These are phyloP conservation scores for Eupsilia transversa DNA, from an alignment of 2,888 invertebrate genomes.

Conservation along the genomic window DNA sequence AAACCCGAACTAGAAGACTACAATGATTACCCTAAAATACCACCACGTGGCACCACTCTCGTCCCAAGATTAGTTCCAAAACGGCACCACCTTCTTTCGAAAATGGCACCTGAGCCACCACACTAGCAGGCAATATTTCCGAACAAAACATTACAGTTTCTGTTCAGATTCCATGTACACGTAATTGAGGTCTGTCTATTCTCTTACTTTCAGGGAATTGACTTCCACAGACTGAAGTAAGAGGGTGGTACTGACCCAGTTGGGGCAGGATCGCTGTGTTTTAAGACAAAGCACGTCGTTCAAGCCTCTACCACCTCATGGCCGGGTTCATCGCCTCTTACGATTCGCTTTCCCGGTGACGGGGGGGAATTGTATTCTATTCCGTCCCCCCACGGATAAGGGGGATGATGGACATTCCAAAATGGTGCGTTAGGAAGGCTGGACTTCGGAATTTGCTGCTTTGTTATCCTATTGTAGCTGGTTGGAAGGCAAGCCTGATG, in stretches of 20 bases:
- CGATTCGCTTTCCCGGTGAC: slow-evolving; percentile 66
- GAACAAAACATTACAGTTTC: neutral
- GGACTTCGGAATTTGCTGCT: slow-evolving; percentile 11
- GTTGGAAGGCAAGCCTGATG: no score
- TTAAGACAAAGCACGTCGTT: slow-evolving; percentile 27
- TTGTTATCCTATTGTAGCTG: no score
- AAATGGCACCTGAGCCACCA: neutral
- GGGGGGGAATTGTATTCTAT: slow-evolving; percentile 63
- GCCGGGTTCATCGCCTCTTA: slow-evolving; percentile 65
- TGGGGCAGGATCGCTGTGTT: slow-evolving; percentile 32
- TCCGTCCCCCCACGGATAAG: slow-evolving; percentile 63
- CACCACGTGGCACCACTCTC: neutral
- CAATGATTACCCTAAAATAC: neutral
- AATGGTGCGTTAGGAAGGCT: slow-evolving; percentile 8
- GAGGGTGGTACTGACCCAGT: slow-evolving; percentile 60
- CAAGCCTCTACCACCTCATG: slow-evolving; percentile 61
- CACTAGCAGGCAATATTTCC: neutral
- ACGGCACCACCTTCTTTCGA: neutral
- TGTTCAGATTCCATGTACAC: neutral
- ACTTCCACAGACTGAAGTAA: slow-evolving; percentile 42
- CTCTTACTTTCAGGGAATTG: slow-evolving; percentile 50
- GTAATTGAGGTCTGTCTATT: slow-evolving; percentile 14
- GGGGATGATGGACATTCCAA: neutral
- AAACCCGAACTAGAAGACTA: neutral
- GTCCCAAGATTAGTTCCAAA: rapidly evolving